Percentiles rank a stretch among this genome's conserved stretches.
phyloP scores from a whole-genome alignment of 2,888 invertebrate species.

The Limulus polyphemus region DNA sequence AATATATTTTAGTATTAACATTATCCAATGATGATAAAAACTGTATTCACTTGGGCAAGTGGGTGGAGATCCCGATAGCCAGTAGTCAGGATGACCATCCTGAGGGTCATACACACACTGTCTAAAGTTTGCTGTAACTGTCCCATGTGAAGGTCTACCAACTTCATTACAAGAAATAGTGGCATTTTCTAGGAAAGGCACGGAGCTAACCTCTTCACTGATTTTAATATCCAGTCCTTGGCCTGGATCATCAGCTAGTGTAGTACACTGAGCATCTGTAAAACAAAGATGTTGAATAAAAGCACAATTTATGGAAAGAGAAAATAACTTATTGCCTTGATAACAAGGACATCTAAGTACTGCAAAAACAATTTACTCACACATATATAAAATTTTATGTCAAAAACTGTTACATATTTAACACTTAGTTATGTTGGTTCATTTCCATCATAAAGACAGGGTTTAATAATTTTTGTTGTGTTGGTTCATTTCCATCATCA shows the following conservation, averaged over 20 bases:
- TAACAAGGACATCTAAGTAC: no score
- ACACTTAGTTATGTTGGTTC: no score
- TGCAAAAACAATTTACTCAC: no score
- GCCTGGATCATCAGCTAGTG: constrained; percentile 72
- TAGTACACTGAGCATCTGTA: constrained; percentile 75
- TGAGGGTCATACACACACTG: constrained; percentile 94
- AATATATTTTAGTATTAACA: not conserved
- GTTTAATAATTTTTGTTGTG: no score
- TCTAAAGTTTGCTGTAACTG: constrained; percentile 68
- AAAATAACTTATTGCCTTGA: no score
- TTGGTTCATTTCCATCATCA: no score
- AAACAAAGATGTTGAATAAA: not conserved
- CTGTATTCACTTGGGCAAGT: constrained; percentile 52
- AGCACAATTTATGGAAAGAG: no score
- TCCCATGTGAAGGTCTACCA: constrained; percentile 64
- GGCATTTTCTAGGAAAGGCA: constrained; percentile 80
- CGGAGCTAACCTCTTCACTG: constrained; percentile 66
- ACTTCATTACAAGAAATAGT: constrained; percentile 65
- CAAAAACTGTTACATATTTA: no score
- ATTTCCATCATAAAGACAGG: no score
- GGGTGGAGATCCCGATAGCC: constrained; percentile 58
- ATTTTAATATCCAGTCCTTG: constrained; percentile 68
- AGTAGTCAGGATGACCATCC: constrained; percentile 45
- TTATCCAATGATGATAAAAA: not conserved
- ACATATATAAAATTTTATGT: no score